A percentile compares a stretch with the other conserved stretches of the same genome.
Conservation (phyloP, 2,113 vertebrate species). For the Eulemur rufifrons region DNA sequence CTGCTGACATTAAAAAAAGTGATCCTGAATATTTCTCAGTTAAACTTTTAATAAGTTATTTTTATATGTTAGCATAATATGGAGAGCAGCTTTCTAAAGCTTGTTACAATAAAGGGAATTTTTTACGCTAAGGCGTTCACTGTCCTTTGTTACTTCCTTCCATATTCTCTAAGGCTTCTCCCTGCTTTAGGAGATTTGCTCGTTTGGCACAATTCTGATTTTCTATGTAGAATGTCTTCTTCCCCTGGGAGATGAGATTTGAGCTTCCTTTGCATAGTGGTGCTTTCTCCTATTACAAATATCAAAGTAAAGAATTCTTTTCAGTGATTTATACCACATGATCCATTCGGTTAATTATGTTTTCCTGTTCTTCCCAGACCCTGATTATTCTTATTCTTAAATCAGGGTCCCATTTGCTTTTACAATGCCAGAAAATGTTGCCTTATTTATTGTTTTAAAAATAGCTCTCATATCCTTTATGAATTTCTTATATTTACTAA, state of each 20-base stretch:
- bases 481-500: not conserved
- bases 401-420: not conserved
- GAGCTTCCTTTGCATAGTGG: not conserved
- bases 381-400: not conserved
- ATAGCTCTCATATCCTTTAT: not conserved
- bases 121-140: not conserved
- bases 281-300: conserved; percentile 33
- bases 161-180: not conserved
- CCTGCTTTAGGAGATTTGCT: not conserved
- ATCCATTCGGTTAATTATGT: not conserved
- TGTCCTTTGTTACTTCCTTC: not conserved
- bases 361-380: not conserved
- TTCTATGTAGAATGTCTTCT: not conserved
- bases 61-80: not conserved
- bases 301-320: not conserved
- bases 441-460: not conserved
- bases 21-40: not conserved
- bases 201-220: not conserved
- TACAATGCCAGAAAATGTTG: not conserved
- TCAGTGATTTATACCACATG: not conserved
- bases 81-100: not conserved
- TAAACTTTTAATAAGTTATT: not conserved
- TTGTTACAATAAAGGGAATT: not conserved
- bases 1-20: not conserved
- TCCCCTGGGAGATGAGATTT: not conserved